Evolutionary conservation across 2,797 vertebrate genomes (phyloP).

Genomic region (Okamejei kenojei): DNA sequence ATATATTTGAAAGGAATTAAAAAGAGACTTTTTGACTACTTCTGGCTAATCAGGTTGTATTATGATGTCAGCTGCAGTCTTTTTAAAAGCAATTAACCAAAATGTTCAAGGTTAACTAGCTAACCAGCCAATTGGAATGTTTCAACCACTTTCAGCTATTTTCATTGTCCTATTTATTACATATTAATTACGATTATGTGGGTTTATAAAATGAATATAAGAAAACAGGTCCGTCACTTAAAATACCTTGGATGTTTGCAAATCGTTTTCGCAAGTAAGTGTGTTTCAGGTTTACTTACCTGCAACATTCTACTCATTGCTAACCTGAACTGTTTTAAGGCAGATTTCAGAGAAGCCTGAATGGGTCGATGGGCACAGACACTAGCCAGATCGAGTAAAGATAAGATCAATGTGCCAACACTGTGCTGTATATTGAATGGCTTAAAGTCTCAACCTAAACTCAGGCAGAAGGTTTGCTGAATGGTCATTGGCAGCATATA

Average conservation of each 20-base stretch:
- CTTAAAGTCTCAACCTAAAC: not conserved
- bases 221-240: not conserved
- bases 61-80: slow-evolving; percentile 7
- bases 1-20: slow-evolving; percentile 22
- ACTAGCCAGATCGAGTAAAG: not conserved
- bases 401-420: not conserved
- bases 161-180: not conserved
- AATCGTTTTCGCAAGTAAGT: not conserved
- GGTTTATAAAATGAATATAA: not conserved
- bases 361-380: not conserved
- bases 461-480: not conserved
- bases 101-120: slow-evolving; percentile 29
- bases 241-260: not conserved
- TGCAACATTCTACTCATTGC: not conserved
- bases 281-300: not conserved
- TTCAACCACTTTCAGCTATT: not conserved
- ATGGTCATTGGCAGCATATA: not conserved
- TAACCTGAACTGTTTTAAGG: not conserved
- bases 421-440: not conserved
- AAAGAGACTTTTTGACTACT: not conserved
- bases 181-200: not conserved
- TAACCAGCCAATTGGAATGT: not conserved
- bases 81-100: not conserved
- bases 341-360: not conserved
- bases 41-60: not conserved